A percentile compares a stretch with the other conserved stretches of the same genome.
These are phyloP conservation scores for Zaprionus africanus DNA, from an alignment of 1,140 invertebrate species.

Conservation along the genomic window DNA sequence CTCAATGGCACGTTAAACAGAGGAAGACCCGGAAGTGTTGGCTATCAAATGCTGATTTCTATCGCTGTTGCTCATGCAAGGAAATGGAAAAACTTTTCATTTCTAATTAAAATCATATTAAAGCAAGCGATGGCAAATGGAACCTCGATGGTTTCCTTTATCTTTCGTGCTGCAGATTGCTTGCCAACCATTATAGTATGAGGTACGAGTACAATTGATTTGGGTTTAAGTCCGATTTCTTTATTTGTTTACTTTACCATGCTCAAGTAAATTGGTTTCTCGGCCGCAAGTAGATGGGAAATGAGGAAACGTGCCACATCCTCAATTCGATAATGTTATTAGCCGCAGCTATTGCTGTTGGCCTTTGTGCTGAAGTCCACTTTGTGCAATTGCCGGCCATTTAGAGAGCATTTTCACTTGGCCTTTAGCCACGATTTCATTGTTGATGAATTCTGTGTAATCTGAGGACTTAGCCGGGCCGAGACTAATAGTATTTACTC, in stretches of 20 bases:
- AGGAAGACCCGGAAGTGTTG: conserved; percentile 44
- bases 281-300: conserved; percentile 6
- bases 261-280: conserved; percentile 70
- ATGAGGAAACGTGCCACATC: conserved; percentile 37
- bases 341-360: conserved; percentile 69
- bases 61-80: conserved; percentile 32
- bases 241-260: conserved; percentile 51
- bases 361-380: conserved; percentile 47
- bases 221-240: conserved; percentile 49
- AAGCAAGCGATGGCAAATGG: conserved; percentile 42
- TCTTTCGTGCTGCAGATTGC: background rate
- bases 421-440: conserved; percentile 60
- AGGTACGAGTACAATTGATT: conserved; percentile 70
- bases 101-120: conserved; percentile 76
- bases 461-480: conserved; percentile 33
- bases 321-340: conserved; percentile 77
- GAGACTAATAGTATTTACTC: conserved; percentile 49
- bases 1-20: conserved; percentile 5
- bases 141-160: conserved; percentile 44
- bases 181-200: background rate
- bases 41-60: conserved; percentile 54
- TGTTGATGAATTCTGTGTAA: conserved; percentile 71
- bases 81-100: conserved; percentile 55
- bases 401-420: conserved; percentile 70
- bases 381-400: conserved; percentile 46